Base-by-base conservation (phyloP, 2,888 invertebrate genomes). In the Diloba caeruleocephala region DNA sequence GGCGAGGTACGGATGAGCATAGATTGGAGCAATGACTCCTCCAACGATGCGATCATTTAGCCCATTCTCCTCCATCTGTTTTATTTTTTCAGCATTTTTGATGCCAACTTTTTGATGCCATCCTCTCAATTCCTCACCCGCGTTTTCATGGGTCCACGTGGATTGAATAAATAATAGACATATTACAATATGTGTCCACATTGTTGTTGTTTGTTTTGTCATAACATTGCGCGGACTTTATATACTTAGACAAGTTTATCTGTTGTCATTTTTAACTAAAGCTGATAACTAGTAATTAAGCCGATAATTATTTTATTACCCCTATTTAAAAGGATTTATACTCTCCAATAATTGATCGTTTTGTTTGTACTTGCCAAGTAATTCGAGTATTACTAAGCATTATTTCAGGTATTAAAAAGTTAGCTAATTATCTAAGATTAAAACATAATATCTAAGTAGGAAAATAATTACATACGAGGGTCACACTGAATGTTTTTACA, bases 1-100 rank as follows among this genome's bases (percentile, higher is more conserved):
- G 1, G 83, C 90, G 17, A 90, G 74, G 52, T 89, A 88, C 0
- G 89, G 89, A 48, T 89, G 88, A 15, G 79, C 76, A 37, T 83
- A 63, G 25, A 81, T 34, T 0, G 85, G 79, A 1, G 90, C 88
- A 9, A 89, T 49, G 1, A 70, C 53, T 31, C 90, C 90, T 37
- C 90, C 90, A 2, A 90, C 89, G 21, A 90, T 89, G 1, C 79
- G 85, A 1, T 12, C 44, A 2, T 46, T 42, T 8, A 53, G 23
- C 5, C 46, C 54, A 5, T 42, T 25, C n/a, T 69, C 61, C 73
- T 89, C 89, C 3, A 61, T 56, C 25, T 57, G 50, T 46, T 74
- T 81, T 13, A 89, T 89, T 38, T 71, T 66, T 49, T 79, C 67
- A 10, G 88, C 88, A 61, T 83, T 74, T 67, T 79, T 82, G 2